Base-by-base conservation (phyloP, 2,113 vertebrate genomes). In the Anguilla rostrata region DNA sequence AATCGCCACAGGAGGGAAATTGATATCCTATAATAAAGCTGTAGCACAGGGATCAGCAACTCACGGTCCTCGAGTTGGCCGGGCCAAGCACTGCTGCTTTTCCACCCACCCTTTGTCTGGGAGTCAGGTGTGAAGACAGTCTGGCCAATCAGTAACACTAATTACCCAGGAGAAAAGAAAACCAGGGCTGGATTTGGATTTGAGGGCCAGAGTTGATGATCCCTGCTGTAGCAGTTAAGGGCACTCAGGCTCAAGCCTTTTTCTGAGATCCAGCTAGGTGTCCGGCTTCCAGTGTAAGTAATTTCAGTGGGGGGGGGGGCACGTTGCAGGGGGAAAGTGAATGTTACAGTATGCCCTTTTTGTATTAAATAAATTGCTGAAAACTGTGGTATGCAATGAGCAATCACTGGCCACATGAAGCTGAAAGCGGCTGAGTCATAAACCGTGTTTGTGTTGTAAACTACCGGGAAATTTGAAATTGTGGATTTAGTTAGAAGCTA, bases 401-500 rank as follows among this genome's bases (percentile, higher is more conserved):
- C 22, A 20, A 57, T 85, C 46, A 79, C 53, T 79, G 34, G 29
- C 49, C 71, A 43, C 1, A 34, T 26, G 43, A 20, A 57, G 75
- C 46, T 15, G 29, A 78, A 43, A 29, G 75, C 53, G 46, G 71
- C 34, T 80, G 3, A 78, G 66, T 46, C 26, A 85, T 34, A n/a
- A 16, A 49, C 43, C 71, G 26, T 14, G n/a, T 75, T 49, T 85
- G 49, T 18, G 18, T 34, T 85, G 34, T 57, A 18, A 39, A 41
- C 66, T 41, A 46, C 14, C 20, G 46, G 43, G 75, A 43, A 79
- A 57, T 34, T 18, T 39, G 20, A 40, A 41, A 26, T n/a, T 56
- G 43, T n/a, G 87, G 87, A 88, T 90, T 88, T 86, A 83, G 80
- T 90, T 90, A 78, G 86, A 81, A 86, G 88, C 85, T 63, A 84